A percentile compares a stretch with the other conserved stretches of the same genome.
Evolutionary conservation across 53 echinoderm and acorn worm species (phyloP).

Genomic region (Temnopleurus reevesii): DNA sequence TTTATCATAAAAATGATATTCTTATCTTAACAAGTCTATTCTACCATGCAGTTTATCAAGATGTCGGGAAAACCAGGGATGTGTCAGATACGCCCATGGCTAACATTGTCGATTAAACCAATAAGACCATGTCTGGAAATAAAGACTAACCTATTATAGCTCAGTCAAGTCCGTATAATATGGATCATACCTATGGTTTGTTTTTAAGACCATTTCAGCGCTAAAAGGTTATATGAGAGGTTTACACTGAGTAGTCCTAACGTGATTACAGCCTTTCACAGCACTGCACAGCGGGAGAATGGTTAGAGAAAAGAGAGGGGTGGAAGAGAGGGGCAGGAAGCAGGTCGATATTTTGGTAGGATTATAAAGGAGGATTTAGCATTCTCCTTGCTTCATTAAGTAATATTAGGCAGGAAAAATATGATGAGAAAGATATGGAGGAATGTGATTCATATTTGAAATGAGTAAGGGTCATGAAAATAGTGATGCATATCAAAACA

Average conservation of each 20-base stretch:
- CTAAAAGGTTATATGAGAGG: slow-evolving; percentile 31
- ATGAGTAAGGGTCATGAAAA: slow-evolving; percentile 12
- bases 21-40: too few species aligned
- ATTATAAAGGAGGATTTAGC: neutral
- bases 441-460: neutral
- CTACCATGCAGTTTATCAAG: too few species aligned
- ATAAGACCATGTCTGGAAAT: neutral
- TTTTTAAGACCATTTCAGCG: slow-evolving; percentile 42
- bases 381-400: neutral
- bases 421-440: slow-evolving; percentile 1
- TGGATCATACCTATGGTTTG: slow-evolving; percentile 35
- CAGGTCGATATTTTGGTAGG: slow-evolving; percentile 25
- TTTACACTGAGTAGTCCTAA: slow-evolving; percentile 19
- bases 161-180: slow-evolving; percentile 13
- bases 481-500: neutral
- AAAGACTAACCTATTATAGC: neutral
- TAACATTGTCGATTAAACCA: too few species aligned
- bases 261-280: slow-evolving; percentile 3
- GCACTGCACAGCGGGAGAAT: slow-evolving; percentile 7
- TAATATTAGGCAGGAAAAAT: neutral
- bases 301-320: neutral
- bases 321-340: slow-evolving; percentile 19
- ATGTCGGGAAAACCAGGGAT: too few species aligned
- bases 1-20: too few species aligned
- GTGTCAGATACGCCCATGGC: too few species aligned